phyloP scores from a whole-genome alignment of 2,797 vertebrate genomes.

The Adrianichthys oophorus region DNA sequence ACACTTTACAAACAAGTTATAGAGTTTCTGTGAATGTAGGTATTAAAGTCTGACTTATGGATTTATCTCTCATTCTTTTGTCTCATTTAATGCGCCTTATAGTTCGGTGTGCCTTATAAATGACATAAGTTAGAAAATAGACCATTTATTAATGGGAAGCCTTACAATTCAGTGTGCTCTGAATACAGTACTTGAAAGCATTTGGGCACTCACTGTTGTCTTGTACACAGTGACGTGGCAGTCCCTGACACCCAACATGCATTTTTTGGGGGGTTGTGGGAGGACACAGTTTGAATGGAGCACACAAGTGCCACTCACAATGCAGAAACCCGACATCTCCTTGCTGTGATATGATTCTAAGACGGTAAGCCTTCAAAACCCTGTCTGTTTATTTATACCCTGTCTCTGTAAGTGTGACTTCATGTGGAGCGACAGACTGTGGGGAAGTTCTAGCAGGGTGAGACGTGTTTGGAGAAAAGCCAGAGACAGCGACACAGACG shows the following conservation, averaged over 20 bases:
- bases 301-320: conserved; percentile 8
- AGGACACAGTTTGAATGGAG: conserved; percentile 29
- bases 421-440: conserved; percentile 38
- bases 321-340: conserved; percentile 18
- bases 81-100: no score
- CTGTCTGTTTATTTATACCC: conserved; percentile 56
- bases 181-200: no score
- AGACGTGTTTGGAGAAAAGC: conserved; percentile 31
- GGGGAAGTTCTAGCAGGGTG: conserved; percentile 14
- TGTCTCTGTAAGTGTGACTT: conserved; percentile 47
- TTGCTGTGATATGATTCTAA: conserved; percentile 33
- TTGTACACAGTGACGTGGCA: conserved; percentile 1
- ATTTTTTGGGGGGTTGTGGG: conserved; percentile 1
- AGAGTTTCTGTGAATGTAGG: no score
- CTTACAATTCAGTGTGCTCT: no score
- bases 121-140: no score
- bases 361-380: conserved; percentile 16
- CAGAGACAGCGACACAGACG: conserved; percentile 11
- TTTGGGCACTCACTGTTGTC: not conserved
- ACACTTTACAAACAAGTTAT: no score
- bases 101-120: no score
- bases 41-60: no score
- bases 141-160: no score
- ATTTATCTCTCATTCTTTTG: no score
- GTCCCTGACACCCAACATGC: conserved; percentile 3